Evolutionary conservation across 2,113 vertebrate species (phyloP), one percentile per base, ranked within the genome.

Genomic region (Calidris pugnax): DNA sequence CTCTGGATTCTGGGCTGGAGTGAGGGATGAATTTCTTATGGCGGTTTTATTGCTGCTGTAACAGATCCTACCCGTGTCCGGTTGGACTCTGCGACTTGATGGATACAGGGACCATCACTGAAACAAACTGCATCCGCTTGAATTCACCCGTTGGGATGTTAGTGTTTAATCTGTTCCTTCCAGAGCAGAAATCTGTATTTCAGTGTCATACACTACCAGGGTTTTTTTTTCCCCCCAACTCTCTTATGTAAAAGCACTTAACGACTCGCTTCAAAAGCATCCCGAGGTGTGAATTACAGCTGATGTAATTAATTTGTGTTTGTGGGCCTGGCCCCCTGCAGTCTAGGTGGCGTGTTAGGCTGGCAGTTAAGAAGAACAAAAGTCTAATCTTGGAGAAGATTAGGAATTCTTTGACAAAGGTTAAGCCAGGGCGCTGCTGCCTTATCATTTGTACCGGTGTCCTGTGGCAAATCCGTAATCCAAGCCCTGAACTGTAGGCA

Each of bases 281-380:
- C 51, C 56, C 35, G 73, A 92, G 88, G 93, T 95, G 95, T 96
- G 92, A 96, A 94, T 93, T 96, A 87, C 83, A 84, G 85, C 76
- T 94, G 92, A 75, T 88, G 83, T 96, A 96, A 95, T 97, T 96
- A 96, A 96, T 95, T 83, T 71, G 51, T 78, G 77, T 93, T 87
- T 93, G 66, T 92, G 74, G 66, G 66, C 68, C 72, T 86, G 87
- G 53, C 67, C 78, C 76, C 92, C 73, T 80, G 60, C 72, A 64
- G 93, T 85, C 76, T 84, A n/a, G 75, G 39, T 82, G 75, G 62
- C 9, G 0, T 35, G 63, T 87, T 69, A 35, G 76, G 59, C 72
- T 93, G 83, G 63, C 85, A 66, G 79, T 85, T 95, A 63, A 71
- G 56, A 64, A 57, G 56, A 95, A 64, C 76, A 92, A 86, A 92